Conservation (phyloP, 2,888 invertebrate species). For the Prostheceraeus crozeri region DNA sequence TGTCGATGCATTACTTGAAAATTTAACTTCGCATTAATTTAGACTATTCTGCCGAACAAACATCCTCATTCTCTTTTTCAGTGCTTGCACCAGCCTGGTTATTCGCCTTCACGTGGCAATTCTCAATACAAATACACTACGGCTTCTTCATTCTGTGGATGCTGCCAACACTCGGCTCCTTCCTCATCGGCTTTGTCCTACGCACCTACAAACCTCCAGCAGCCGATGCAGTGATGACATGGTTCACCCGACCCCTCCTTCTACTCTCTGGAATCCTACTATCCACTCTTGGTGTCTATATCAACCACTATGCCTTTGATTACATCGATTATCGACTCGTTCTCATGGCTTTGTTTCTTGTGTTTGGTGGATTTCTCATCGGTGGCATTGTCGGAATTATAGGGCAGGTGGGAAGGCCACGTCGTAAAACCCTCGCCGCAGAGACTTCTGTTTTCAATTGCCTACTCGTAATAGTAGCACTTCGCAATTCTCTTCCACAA, state of each 20-base stretch:
- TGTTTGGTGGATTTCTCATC: conserved; percentile 44
- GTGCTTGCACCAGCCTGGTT: conserved; percentile 34
- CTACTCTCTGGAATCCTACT: conserved; percentile 52
- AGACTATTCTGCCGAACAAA: too few species aligned
- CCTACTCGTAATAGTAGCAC: conserved; percentile 49
- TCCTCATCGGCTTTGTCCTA: conserved; percentile 48
- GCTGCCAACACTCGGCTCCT: conserved; percentile 47
- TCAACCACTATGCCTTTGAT: conserved; percentile 54
- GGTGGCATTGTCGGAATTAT: conserved; percentile 46
- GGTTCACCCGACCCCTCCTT: conserved; percentile 54
- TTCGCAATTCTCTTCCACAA: conserved; percentile 49
- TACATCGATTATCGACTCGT: conserved; percentile 44
- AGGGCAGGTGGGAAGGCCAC: conserved; percentile 46
- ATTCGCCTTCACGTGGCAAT: conserved; percentile 25
- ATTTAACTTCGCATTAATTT: background rate
- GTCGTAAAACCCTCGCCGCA: conserved; percentile 48
- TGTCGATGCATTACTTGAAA: background rate
- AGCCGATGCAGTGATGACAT: conserved; percentile 51
- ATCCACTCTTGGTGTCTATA: conserved; percentile 55
- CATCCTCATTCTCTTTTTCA: conserved; percentile 2
- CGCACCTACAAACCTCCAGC: conserved; percentile 46
- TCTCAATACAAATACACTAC: background rate
- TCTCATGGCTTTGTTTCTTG: conserved; percentile 35
- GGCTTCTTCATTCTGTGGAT: conserved; percentile 44
- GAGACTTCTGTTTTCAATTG: conserved; percentile 53